Evolutionary conservation across 2,113 vertebrate species (phyloP).

Genomic region (Callipepla californica): DNA sequence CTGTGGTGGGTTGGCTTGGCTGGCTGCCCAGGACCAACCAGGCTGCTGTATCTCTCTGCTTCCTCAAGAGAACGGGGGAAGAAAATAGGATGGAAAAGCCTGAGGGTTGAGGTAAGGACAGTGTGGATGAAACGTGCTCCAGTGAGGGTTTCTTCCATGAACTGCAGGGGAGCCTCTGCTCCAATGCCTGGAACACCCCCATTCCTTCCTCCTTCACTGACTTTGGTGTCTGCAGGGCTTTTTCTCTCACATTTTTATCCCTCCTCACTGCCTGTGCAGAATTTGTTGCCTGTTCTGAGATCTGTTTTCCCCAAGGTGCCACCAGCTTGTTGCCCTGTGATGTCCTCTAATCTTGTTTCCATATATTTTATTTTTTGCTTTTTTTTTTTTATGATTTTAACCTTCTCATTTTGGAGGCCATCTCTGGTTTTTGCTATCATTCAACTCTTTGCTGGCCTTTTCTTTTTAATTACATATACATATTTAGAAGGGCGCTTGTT

Average conservation of each 20-base stretch:
- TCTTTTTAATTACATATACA: background rate
- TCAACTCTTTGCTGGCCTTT: background rate
- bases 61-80: background rate
- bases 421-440: background rate
- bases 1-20: background rate
- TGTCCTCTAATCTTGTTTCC: background rate
- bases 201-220: background rate
- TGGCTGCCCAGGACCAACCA: background rate
- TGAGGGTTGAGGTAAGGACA: background rate
- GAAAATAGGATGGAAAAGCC: background rate
- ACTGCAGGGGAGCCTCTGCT: background rate
- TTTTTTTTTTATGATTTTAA: background rate
- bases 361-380: background rate
- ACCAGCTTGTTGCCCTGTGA: background rate
- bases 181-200: background rate
- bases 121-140: background rate
- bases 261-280: background rate
- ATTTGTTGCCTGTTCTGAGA: background rate
- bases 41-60: fast-evolving
- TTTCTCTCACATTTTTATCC: background rate
- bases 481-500: background rate
- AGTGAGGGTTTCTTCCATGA: fast-evolving
- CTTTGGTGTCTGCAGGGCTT: background rate
- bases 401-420: background rate
- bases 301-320: fast-evolving